Evolutionary conservation across 2,888 invertebrate species (phyloP), one percentile per base, ranked within the genome.

Genomic region (Lasioglossum villosulum): DNA sequence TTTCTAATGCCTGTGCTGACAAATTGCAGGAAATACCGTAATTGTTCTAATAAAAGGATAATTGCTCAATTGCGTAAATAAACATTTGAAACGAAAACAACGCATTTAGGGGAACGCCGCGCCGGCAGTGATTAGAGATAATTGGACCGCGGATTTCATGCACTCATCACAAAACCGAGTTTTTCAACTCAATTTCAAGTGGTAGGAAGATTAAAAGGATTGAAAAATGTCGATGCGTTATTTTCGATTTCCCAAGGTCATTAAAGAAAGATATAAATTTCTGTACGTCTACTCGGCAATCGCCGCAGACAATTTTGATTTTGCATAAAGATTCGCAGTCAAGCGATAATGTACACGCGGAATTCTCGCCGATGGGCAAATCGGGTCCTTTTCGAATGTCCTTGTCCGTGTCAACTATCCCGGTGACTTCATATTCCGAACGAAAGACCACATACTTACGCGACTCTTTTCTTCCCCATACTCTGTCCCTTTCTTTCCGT

Each of bases 271-370:
- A 56, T 56, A 12, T 10, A 23, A 56, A 56, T n/a, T n/a, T 56
- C n/a, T n/a, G 3, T 2, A 23, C 4, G 56, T 4, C n/a, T 56
- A 56, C 52, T n/a, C n/a, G 0, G 45, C 45, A 0, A n/a, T 56
- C 52, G n/a, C 8, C 23, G n/a, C n/a, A 10, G 52, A 56, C 12
- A 3, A 63, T 68, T 70, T 45, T 37, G 52, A 19, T 79, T 88
- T 80, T 74, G 42, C 71, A 68, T 77, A 84, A 78, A 75, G 82
- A 80, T 80, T 45, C 75, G 78, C 34, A 77, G 83, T 85, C 84
- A 82, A 88, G 80, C 70, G 75, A 66, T 56, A 80, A 76, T 80
- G 83, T 79, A 66, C 70, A 68, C 56, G 66, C 48, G 16, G 34
- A 30, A 76, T n/a, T 79, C 56, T 48, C 39, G 14, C 45, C n/a